Percentiles rank a stretch among this genome's conserved stretches.
phyloP scores from a whole-genome alignment of 1,140 invertebrate species.

The Lasioglossum albipes region DNA sequence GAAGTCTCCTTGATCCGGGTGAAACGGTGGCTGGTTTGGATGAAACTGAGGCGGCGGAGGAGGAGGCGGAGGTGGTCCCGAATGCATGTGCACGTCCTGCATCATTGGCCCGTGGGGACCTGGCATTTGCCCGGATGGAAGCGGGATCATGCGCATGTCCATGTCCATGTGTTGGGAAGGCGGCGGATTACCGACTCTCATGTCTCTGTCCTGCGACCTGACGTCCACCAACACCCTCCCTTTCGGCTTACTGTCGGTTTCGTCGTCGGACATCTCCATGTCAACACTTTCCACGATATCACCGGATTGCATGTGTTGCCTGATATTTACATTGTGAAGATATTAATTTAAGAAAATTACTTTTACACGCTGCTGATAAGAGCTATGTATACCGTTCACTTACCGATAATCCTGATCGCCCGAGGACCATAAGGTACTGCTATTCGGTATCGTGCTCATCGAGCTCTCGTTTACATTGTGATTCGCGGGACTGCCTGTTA shows the following conservation, averaged over 20 bases:
- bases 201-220: slow-evolving; percentile 75
- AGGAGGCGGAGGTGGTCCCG: slow-evolving; percentile 68
- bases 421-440: slow-evolving; percentile 72
- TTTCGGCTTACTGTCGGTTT: slow-evolving; percentile 77
- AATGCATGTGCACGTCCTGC: slow-evolving; percentile 59
- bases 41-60: slow-evolving; percentile 68
- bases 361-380: neutral
- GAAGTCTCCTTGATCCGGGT: slow-evolving; percentile 67
- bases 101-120: slow-evolving; percentile 53
- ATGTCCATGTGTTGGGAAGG: slow-evolving; percentile 68
- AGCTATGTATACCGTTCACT: slow-evolving; percentile 1
- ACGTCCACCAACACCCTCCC: slow-evolving; percentile 75
- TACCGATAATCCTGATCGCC: slow-evolving; percentile 78
- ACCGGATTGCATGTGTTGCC: slow-evolving; percentile 77
- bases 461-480: slow-evolving; percentile 67
- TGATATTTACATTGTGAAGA: slow-evolving; percentile 52
- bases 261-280: slow-evolving; percentile 88
- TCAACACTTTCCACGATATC: slow-evolving; percentile 85
- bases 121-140: slow-evolving; percentile 60
- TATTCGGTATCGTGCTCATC: slow-evolving; percentile 52
- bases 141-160: slow-evolving; percentile 77
- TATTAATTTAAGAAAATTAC: slow-evolving; percentile 18
- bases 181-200: slow-evolving; percentile 59
- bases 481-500: slow-evolving; percentile 86
- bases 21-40: slow-evolving; percentile 66